These are phyloP conservation scores for Hystrix brachyura DNA, from an alignment of 2,113 vertebrate genomes.

Conservation along the genomic window DNA sequence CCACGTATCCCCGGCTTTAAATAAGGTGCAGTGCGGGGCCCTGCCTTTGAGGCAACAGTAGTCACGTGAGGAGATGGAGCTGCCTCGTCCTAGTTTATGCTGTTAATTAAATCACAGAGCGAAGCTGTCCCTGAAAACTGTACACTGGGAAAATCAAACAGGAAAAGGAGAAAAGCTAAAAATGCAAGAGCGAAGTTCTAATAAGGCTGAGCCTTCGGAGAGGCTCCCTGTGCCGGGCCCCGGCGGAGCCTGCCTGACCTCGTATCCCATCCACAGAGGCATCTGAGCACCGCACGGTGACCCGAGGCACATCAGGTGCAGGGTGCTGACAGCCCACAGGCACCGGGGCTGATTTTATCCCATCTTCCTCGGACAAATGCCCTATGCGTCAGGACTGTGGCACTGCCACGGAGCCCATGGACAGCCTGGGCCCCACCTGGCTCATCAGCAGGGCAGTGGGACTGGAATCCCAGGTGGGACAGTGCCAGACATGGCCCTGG, in stretches of 20 bases:
- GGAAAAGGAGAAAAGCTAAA: neutral
- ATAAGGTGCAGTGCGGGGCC: neutral
- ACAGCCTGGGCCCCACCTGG: neutral
- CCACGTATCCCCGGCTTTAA: neutral
- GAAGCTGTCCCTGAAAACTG: neutral
- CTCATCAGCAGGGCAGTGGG: neutral
- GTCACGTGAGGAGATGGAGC: neutral
- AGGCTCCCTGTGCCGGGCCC: neutral
- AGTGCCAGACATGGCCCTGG: neutral
- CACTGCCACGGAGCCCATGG: neutral
- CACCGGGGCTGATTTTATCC: neutral
- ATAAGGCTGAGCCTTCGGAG: fast-evolving
- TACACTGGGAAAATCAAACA: neutral
- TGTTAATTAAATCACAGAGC: neutral
- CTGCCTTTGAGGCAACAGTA: neutral
- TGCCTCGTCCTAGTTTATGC: fast-evolving
- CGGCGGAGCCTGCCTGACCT: neutral
- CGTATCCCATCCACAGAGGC: fast-evolving
- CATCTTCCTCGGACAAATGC: neutral
- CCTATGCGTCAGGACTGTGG: neutral
- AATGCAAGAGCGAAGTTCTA: neutral
- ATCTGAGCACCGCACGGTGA: neutral
- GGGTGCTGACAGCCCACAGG: neutral
- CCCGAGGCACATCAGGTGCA: fast-evolving
- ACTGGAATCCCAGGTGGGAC: neutral